Base-by-base conservation (phyloP, 2,888 invertebrate species). In the Acronicta alni region DNA sequence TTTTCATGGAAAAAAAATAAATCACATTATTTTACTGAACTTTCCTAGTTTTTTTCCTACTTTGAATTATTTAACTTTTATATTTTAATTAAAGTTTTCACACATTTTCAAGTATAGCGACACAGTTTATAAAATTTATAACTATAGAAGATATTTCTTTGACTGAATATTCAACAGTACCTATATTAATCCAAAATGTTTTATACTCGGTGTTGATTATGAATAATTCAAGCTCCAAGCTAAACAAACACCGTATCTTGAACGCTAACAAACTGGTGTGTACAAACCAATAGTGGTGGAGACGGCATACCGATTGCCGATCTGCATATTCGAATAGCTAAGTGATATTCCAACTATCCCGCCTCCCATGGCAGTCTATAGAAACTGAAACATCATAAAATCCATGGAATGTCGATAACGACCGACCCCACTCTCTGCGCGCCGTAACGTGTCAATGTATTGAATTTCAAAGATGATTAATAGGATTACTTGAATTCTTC, bases 381-480 rank as follows among this genome's bases (percentile, higher is more conserved):
- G 83, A 85, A 88, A 85, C 84, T 82, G 88, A 89, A 91, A 89
- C 89, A 87, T 85, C 83, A 88, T 88, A 89, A 91, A 77, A 78
- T 75, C 46, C 57, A 66, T 61, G 72, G 68, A 69, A 77, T 77
- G 66, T 43, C 72, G 65, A 67, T 87, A 90, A 88, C 82, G 84
- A 82, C 78, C 91, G 88, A 81, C 74, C 79, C 82, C 75, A 67
- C 68, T 76, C 70, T 74, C 59, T 67, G 66, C 75, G 77, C 72
- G 67, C 76, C 79, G 79, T 82, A 81, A 82, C 85, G 88, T 89
- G 91, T 91, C 91, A 86, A 90, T 92, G 92, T 93, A 92, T 93
- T 93, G 92, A 92, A 93, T 92, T 90, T 89, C 91, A 89, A 86
- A 87, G 88, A 91, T 93, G 91, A 93, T 92, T 91, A 91, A 93